Conservation (phyloP, 2,113 vertebrate species). For the Salminus brasiliensis region DNA sequence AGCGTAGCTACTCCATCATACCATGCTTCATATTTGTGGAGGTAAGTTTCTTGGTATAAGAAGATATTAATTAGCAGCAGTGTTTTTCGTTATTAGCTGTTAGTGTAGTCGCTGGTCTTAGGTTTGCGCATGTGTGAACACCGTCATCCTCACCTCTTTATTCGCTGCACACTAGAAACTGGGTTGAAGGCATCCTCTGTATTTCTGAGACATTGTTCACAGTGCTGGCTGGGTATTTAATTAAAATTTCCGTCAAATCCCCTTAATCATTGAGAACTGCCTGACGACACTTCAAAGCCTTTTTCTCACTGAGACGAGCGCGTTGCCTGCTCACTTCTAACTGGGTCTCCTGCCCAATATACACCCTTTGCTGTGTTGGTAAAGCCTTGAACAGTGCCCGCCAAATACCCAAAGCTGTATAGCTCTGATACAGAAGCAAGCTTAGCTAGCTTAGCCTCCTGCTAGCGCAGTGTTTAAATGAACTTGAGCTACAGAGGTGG, state of each 20-base stretch:
- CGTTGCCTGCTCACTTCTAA: conserved; percentile 9
- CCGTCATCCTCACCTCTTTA: background rate
- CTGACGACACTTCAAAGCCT: conserved; percentile 55
- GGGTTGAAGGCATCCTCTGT: background rate
- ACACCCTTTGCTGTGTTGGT: background rate
- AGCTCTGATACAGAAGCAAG: conserved; percentile 5
- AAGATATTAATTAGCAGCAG: background rate
- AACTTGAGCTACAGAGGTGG: conserved; percentile 8
- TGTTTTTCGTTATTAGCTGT: background rate
- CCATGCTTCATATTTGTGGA: conserved; percentile 98
- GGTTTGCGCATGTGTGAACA: background rate
- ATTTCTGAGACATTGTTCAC: conserved; percentile 19
- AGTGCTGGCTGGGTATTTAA: conserved; percentile 65
- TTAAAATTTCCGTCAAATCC: conserved; percentile 65
- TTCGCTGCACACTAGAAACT: background rate
- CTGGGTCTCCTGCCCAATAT: conserved; percentile 1
- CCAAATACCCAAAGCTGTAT: conserved; percentile 25
- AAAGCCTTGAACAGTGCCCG: background rate
- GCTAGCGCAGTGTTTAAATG: background rate
- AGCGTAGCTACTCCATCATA: conserved; percentile 96
- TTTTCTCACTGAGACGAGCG: background rate
- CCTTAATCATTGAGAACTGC: conserved; percentile 67
- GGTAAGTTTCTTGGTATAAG: conserved; percentile 75
- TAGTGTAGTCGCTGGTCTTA: conserved; percentile 18
- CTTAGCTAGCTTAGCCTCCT: background rate